phyloP scores from a whole-genome alignment of 1,140 invertebrate species.

The Oncopodura yosiiana region DNA sequence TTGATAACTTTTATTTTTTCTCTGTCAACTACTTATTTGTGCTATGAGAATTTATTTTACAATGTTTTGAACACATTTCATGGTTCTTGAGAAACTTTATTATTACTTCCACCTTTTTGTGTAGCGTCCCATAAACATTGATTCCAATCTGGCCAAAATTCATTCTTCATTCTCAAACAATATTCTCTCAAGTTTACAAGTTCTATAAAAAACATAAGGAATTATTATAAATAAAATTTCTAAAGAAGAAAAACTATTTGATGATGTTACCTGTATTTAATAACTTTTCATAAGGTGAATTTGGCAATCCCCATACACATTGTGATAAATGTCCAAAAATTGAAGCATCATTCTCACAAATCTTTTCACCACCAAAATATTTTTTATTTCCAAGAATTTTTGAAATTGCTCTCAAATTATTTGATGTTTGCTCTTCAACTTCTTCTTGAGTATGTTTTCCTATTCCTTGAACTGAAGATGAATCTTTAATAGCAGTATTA shows the following conservation, averaged over 20 bases:
- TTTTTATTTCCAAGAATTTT: constrained; percentile 37
- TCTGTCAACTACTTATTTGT: too few relatives aligned
- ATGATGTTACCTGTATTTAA: constrained; percentile 20
- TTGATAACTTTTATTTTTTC: too few relatives aligned
- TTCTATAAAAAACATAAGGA: constrained; percentile 34
- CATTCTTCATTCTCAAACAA: constrained; percentile 38
- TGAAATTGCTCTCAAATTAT: constrained; percentile 25
- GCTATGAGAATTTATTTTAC: too few relatives aligned
- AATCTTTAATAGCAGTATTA: too few relatives aligned
- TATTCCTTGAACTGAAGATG: constrained; percentile 31
- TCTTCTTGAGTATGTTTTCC: constrained; percentile 27
- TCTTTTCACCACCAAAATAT: constrained; percentile 40
- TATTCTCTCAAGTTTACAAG: constrained; percentile 37
- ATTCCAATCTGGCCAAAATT: constrained; percentile 42
- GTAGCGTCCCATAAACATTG: too few relatives aligned
- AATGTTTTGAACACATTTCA: too few relatives aligned
- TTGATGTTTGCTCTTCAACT: constrained; percentile 20
- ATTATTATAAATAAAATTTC: not conserved
- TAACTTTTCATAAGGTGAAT: constrained; percentile 30
- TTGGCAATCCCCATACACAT: constrained; percentile 38
- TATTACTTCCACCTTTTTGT: too few relatives aligned
- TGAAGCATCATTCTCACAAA: constrained; percentile 41
- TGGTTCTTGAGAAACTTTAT: too few relatives aligned
- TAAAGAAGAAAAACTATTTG: not conserved
- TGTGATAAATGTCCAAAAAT: constrained; percentile 41